Percentiles rank a stretch among this genome's conserved stretches.
Conservation (phyloP, 2,113 vertebrate species). For the Entomyzon cyanotis region DNA sequence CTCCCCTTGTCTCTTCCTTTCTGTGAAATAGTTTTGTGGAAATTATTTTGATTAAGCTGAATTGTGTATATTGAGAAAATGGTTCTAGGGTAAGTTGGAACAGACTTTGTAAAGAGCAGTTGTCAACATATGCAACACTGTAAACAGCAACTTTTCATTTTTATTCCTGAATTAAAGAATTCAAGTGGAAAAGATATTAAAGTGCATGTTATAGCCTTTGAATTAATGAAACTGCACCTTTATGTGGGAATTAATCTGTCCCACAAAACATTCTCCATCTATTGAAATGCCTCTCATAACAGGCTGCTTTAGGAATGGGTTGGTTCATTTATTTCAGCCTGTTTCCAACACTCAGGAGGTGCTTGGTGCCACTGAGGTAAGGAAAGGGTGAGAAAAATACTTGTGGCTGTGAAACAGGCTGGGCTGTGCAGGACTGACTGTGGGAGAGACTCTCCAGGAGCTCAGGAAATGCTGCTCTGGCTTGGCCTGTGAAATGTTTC, state of each 20-base stretch:
- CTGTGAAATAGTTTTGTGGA: slow-evolving; percentile 25
- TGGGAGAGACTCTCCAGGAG: neutral
- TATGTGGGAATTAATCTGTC: neutral
- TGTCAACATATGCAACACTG: neutral
- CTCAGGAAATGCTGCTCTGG: neutral
- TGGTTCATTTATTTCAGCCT: neutral
- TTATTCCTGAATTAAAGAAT: neutral
- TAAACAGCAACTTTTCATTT: neutral
- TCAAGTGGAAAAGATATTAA: neutral
- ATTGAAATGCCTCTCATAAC: neutral
- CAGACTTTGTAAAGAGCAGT: neutral
- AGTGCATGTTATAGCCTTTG: neutral
- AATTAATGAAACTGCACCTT: neutral
- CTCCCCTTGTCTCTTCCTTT: slow-evolving; percentile 5
- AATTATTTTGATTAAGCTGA: slow-evolving; percentile 13
- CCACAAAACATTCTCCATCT: neutral
- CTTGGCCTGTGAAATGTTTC: neutral
- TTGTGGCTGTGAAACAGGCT: neutral
- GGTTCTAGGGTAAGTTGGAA: neutral
- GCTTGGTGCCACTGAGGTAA: neutral
- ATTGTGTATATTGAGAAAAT: neutral
- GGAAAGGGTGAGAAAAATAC: neutral
- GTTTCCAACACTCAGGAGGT: neutral
- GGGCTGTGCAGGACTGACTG: neutral
- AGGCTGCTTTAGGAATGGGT: neutral